Conservation (phyloP, 2,888 invertebrate species). For the Fabriciana adippe region DNA sequence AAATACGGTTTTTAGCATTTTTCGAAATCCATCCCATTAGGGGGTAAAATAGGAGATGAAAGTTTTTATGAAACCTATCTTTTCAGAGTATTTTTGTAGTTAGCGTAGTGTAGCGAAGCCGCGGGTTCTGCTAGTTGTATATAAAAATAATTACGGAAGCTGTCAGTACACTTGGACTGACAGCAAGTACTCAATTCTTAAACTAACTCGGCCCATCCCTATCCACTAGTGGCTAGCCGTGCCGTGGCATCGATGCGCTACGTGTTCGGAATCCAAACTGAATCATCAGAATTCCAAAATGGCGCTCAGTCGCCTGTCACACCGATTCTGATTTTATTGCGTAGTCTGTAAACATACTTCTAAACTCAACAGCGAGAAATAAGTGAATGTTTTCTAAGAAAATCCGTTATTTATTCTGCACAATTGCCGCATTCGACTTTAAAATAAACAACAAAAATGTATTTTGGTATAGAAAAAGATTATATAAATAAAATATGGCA, state of each 20-base stretch:
- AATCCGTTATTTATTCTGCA: constrained; percentile 35
- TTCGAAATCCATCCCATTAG: no score
- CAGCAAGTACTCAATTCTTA: background rate
- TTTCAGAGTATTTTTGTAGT: no score
- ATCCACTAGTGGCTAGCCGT: constrained; percentile 9
- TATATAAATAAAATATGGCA: background rate
- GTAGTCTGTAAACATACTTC: constrained; percentile 34
- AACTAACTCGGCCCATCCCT: constrained; percentile 23
- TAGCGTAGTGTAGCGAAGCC: no score
- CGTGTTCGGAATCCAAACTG: constrained; percentile 71
- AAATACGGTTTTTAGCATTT: no score
- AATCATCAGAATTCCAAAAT: constrained; percentile 70
- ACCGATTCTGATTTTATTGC: constrained; percentile 45
- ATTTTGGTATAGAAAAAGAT: background rate
- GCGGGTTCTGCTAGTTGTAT: no score
- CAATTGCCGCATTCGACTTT: constrained; percentile 7
- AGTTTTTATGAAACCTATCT: no score
- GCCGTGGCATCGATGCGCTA: constrained; percentile 45
- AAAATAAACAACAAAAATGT: background rate
- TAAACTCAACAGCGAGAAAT: constrained; percentile 39
- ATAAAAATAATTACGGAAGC: constrained; percentile 1
- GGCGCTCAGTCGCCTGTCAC: constrained; percentile 59
- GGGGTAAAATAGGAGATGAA: no score
- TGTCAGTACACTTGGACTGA: background rate
- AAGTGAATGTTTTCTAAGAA: constrained; percentile 43